Evolutionary conservation across 2,888 invertebrate genomes (phyloP), one percentile per base, ranked within the genome.

Genomic region (Polydrusus pterygomalis): DNA sequence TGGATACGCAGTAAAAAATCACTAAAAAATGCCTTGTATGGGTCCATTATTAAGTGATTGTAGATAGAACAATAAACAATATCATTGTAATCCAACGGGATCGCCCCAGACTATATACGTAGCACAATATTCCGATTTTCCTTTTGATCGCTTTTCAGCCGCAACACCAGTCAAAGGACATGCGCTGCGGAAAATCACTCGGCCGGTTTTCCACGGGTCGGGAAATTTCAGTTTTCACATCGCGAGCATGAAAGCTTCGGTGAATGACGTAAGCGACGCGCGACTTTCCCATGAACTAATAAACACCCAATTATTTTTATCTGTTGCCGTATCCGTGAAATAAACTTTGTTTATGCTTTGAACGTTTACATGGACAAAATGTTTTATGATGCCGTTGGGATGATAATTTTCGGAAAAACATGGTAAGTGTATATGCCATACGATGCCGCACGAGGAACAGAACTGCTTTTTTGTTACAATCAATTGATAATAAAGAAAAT

Each of bases 201-300:
- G 43, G 25, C 40, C 56, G 68, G 40, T 68, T 68, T 71, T 71
- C 71, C 47, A 63, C 54, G 38, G 51, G 51, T 51, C 51, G 51
- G n/a, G 63, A 71, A 71, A 51, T 71, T 70, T 71, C 63, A 71
- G 71, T 71, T 71, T 71, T 63, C 63, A 62, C 25, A 54, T 25
- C 68, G 68, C 68, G 68, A 68, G 67, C 67, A 67, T 54, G 67
- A 54, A 67, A 40, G 51, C 54, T 54, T 54, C 67, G 67, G 17
- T 18, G 13, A 40, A 56, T 67, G 67, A 54, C 67, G 67, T 51
- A 38, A 40, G 15, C 18, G 40, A 54, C 54, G 38, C 67, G 67
- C 67, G 67, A 54, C 38, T 67, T 54, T 38, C 67, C 18, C 38
- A 18, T 54, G 67, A 54, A 67, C 67, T 67, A 67, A 67, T 54